These are phyloP conservation scores for Semnornis frantzii DNA, from an alignment of 2,113 vertebrate genomes.

Conservation along the genomic window DNA sequence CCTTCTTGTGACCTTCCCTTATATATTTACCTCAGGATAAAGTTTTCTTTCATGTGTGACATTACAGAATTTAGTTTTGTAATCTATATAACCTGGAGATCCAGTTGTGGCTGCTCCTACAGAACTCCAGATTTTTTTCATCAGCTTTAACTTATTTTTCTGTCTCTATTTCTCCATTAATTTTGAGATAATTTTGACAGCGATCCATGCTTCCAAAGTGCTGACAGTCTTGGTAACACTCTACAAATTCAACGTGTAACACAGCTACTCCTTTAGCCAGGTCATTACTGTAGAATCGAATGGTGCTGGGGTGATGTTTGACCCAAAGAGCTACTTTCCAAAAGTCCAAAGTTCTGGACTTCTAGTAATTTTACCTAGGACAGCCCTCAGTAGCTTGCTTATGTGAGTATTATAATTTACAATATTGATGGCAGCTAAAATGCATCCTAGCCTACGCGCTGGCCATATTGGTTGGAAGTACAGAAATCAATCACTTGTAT, in stretches of 20 bases:
- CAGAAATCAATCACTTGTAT: neutral
- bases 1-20: neutral
- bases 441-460: neutral
- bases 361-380: neutral
- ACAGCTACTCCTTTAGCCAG: neutral
- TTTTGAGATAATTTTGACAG: conserved; percentile 18
- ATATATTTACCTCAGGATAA: neutral
- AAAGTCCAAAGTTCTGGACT: neutral
- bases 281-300: neutral
- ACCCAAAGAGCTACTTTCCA: neutral
- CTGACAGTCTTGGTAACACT: neutral
- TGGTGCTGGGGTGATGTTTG: neutral
- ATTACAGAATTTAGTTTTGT: neutral
- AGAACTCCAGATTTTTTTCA: neutral
- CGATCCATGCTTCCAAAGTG: conserved; percentile 14
- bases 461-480: neutral
- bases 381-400: neutral
- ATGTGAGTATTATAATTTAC: neutral
- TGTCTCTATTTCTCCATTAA: neutral
- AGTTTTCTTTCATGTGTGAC: neutral
- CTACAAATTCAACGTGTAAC: neutral
- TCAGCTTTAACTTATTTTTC: neutral
- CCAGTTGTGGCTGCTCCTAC: neutral
- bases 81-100: neutral
- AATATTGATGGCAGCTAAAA: neutral